Percentiles rank a stretch among this genome's conserved stretches.
Evolutionary conservation across 2,888 invertebrate genomes (phyloP).

Genomic region (Drosophila austrosaltans): DNA sequence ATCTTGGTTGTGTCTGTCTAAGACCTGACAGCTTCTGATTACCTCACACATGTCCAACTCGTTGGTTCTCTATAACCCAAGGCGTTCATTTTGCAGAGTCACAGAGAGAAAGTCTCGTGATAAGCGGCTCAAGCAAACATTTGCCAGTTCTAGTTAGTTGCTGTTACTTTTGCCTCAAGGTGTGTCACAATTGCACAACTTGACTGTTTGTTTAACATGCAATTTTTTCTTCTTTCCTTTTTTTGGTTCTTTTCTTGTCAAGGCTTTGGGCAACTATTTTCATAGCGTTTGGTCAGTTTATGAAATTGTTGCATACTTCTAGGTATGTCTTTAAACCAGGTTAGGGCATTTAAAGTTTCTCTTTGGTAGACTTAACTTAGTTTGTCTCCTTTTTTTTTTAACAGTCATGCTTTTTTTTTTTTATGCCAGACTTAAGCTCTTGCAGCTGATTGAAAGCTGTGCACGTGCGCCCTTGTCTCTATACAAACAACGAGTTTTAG

Average conservation of each 20-base stretch:
- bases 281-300: not conserved
- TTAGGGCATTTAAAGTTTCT: not conserved
- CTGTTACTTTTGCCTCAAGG: slow-evolving; percentile 50
- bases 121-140: slow-evolving; percentile 54
- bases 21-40: slow-evolving; percentile 38
- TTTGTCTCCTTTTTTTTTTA: not conserved
- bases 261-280: not conserved
- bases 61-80: slow-evolving; percentile 3
- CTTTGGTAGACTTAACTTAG: not conserved
- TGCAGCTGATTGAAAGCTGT: not conserved
- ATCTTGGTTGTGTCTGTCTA: slow-evolving; percentile 54
- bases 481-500: not conserved
- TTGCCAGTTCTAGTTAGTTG: slow-evolving; percentile 48
- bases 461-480: slow-evolving; percentile 7
- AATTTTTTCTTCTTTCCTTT: not conserved
- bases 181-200: slow-evolving; percentile 57
- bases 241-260: not conserved
- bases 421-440: not conserved
- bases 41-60: slow-evolving; percentile 44
- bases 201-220: slow-evolving; percentile 28
- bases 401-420: not conserved
- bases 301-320: not conserved
- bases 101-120: slow-evolving; percentile 41
- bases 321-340: not conserved
- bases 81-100: slow-evolving; percentile 34